These are phyloP conservation scores for Coluber constrictor DNA, from an alignment of 2,797 vertebrate genomes.

Conservation along the genomic window DNA sequence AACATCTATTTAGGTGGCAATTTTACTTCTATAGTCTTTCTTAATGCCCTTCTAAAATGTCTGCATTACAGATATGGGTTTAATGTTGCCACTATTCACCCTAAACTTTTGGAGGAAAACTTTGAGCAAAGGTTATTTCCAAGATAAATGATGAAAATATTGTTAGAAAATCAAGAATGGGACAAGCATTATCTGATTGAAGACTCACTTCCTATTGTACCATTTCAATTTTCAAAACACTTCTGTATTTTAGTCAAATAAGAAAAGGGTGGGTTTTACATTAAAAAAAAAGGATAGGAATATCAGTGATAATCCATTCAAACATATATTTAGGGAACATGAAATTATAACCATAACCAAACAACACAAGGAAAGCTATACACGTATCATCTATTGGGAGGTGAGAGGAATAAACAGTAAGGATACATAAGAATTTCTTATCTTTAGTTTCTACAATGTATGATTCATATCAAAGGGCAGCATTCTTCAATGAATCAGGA, in stretches of 20 bases:
- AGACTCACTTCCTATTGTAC: fast-evolving
- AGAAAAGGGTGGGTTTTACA: neutral
- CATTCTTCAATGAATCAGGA: constrained; percentile 34
- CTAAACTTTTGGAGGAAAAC: constrained; percentile 18
- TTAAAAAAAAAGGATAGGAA: neutral
- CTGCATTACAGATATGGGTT: constrained; percentile 37
- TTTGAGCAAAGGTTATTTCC: constrained; percentile 24
- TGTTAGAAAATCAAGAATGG: constrained; percentile 48
- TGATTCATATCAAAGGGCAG: constrained; percentile 30
- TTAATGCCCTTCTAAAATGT: constrained; percentile 47
- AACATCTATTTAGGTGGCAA: constrained; percentile 54
- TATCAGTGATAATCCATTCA: neutral
- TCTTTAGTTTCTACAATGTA: neutral
- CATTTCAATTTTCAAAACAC: neutral
- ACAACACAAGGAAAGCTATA: neutral
- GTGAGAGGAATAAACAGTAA: neutral
- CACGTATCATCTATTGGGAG: neutral
- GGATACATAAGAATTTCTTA: neutral
- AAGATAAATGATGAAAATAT: constrained; percentile 54
- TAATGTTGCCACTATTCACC: constrained; percentile 24
- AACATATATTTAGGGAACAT: neutral
- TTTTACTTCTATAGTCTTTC: constrained; percentile 48
- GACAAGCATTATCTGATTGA: constrained; percentile 24
- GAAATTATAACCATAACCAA: neutral
- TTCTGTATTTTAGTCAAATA: neutral